Evolutionary conservation across 2,888 invertebrate genomes (phyloP), one percentile per base, ranked within the genome.

Genomic region (Nebria salina): DNA sequence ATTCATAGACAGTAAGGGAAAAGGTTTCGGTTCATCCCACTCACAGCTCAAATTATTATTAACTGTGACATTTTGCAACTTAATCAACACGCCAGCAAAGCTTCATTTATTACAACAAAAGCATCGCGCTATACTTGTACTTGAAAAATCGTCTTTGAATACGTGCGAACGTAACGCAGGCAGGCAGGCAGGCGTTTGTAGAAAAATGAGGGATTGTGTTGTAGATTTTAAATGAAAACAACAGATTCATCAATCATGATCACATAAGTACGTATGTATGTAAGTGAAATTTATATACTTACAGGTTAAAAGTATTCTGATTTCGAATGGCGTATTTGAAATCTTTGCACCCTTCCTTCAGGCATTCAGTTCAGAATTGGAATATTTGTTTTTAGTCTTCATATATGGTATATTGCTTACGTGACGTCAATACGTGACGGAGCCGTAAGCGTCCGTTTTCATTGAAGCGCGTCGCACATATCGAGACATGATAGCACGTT

Each of bases 211-310:
- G 54, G 54, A 7, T 6, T 54, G 54, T 54, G 13, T 72, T 8
- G 34, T 34, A 34, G 34, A 34, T 72, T 72, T 72, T 72, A 72
- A 72, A 72, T 72, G 34, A 72, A 72, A 72, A 72, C 72, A 7
- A 34, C 34, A 5, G 20, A 72, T 26, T 34, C 72, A 72, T 72
- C 34, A 25, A 72, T 72, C 72, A 26, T 72, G 25, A 11, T 34
- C 1, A 72, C 72, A 72, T 72, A 20, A 1, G 20, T 20, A 20
- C 1, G 20, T 20, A 20, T 20, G 20, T 20, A 20, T 20, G 20
- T 20, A 20, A 34, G 54, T 54, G 54, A 54, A 54, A 54, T 54
- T 54, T 34, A 34, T 34, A 34, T 34, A 34, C 34, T 2, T 54
- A 54, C 54, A 54, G 2, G 54, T 54, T 8, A 54, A 34, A 34